A percentile compares a stretch with the other conserved stretches of the same genome.
Conservation (phyloP, 2,797 vertebrate species). For the Myotis vivesi region DNA sequence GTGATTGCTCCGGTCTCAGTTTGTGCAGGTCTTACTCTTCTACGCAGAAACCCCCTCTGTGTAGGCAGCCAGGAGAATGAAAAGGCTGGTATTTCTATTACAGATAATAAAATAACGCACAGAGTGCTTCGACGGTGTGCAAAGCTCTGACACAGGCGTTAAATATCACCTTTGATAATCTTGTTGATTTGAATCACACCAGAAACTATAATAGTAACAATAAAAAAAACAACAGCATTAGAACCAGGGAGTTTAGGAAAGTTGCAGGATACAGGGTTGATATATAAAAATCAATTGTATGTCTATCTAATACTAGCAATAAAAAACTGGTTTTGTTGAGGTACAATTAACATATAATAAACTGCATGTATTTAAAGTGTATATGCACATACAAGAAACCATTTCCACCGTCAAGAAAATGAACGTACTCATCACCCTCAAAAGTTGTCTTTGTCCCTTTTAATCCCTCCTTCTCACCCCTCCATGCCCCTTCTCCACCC, state of each 20-base stretch:
- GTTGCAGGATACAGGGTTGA: neutral
- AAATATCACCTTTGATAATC: constrained; percentile 4
- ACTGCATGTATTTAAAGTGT: neutral
- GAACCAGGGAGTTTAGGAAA: neutral
- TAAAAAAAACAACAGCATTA: neutral
- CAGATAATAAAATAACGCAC: neutral
- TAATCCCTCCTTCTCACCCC: neutral
- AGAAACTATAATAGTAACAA: neutral
- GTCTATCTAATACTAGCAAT: neutral
- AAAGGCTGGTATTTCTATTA: neutral
- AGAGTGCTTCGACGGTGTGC: neutral
- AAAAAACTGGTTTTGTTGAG: neutral
- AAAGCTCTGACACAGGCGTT: neutral
- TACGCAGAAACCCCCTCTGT: neutral
- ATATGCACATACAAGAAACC: neutral
- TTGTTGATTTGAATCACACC: constrained; percentile 27
- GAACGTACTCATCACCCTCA: neutral
- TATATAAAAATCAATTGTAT: neutral
- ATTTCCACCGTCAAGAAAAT: neutral
- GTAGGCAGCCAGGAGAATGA: neutral
- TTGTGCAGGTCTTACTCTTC: neutral
- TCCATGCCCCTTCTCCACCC: neutral
- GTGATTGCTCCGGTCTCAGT: constrained; percentile 19
- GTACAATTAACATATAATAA: neutral
- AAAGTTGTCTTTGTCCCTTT: neutral